Evolutionary conservation across 35 echinoderm and acorn worm genomes (phyloP).

Genomic region (Lytechinus variegatus): DNA sequence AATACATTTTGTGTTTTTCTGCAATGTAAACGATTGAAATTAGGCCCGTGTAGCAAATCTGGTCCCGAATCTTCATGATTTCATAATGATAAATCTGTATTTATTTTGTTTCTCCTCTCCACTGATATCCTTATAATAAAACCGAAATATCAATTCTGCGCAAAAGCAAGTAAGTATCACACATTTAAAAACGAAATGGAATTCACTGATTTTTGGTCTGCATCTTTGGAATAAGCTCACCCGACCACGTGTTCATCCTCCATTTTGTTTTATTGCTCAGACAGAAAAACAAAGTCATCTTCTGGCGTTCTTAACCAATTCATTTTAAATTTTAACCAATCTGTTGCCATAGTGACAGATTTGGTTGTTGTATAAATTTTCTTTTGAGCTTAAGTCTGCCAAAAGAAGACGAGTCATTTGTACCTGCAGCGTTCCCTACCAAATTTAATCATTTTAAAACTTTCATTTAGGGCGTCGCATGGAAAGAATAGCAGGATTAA

Average conservation of each 20-base stretch:
- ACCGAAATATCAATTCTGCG: neutral
- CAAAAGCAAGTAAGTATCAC: neutral
- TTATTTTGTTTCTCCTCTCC: neutral
- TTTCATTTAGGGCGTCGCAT: neutral
- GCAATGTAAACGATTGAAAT: no score
- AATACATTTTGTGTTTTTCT: no score
- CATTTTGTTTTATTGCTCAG: neutral
- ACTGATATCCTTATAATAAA: neutral
- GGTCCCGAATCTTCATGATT: no score
- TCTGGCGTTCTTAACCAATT: neutral
- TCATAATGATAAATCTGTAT: neutral
- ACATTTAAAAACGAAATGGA: neutral
- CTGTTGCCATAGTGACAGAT: neutral
- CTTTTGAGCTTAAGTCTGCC: slow-evolving; percentile 3
- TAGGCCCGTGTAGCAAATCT: no score
- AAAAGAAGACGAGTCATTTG: neutral
- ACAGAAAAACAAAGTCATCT: neutral
- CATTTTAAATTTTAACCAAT: neutral
- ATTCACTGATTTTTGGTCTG: neutral
- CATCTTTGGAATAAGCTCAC: neutral
- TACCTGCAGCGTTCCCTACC: neutral
- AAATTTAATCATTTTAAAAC: neutral
- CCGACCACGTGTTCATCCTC: neutral
- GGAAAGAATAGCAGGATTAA: neutral
- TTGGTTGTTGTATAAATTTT: neutral